Percentiles rank a stretch among this genome's conserved stretches.
Evolutionary conservation across 2,797 vertebrate species (phyloP).

Genomic region (Molossus molossus): DNA sequence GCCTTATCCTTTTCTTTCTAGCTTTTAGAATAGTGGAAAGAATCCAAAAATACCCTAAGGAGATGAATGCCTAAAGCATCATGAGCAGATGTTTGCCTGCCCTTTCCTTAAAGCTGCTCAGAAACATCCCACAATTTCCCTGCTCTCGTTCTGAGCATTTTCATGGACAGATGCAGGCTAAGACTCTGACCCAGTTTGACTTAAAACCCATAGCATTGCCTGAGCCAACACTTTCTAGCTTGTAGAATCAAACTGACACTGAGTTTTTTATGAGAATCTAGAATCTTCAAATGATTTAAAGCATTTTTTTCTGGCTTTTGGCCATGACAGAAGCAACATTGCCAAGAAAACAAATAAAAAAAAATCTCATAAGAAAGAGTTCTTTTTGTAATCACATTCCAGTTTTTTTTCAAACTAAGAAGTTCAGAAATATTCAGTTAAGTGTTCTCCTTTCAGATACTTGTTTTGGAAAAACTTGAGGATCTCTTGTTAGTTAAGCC

Average conservation of each 20-base stretch:
- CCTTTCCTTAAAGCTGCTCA: conserved; percentile 2
- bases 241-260: conserved; percentile 70
- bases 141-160: background rate
- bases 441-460: background rate
- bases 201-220: conserved; percentile 1
- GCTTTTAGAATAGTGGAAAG: background rate
- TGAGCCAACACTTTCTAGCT: conserved; percentile 61
- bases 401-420: conserved; percentile 67
- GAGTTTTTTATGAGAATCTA: conserved; percentile 70
- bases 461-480: conserved; percentile 53
- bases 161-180: background rate
- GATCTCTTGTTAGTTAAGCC: background rate
- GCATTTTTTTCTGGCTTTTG: conserved; percentile 33
- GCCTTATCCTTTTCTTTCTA: background rate
- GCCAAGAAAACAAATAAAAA: conserved; percentile 48
- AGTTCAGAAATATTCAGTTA: conserved; percentile 51
- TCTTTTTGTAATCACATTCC: conserved; percentile 67
- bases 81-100: background rate
- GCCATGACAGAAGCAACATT: conserved; percentile 57
- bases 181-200: conserved; percentile 36
- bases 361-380: conserved; percentile 49
- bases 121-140: background rate
- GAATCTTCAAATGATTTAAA: conserved; percentile 72
- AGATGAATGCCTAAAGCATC: background rate
- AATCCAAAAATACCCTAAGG: background rate